phyloP scores from a whole-genome alignment of 2,888 invertebrate genomes.

The Chromoteleia sp. region DNA sequence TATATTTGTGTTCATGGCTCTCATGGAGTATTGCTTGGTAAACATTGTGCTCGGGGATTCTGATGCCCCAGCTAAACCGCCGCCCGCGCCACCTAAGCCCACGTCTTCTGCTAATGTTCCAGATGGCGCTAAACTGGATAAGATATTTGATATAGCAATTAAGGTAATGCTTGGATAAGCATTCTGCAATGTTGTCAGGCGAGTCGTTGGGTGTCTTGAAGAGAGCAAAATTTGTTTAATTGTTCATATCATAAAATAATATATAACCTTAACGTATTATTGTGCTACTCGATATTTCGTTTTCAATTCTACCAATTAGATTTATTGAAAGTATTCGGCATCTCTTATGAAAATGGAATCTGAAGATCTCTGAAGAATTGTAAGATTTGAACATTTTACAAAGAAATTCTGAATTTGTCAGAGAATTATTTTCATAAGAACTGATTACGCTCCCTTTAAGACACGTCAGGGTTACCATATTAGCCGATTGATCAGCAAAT shows the following conservation, averaged over 20 bases:
- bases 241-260: too few species aligned
- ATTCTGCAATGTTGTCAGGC: conserved; percentile 68
- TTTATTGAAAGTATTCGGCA: too few species aligned
- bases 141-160: conserved; percentile 86
- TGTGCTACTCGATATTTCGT: too few species aligned
- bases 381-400: too few species aligned
- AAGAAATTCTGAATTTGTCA: too few species aligned
- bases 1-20: conserved; percentile 96
- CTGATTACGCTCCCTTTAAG: conserved; percentile 17
- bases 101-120: conserved; percentile 85
- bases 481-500: conserved; percentile 1
- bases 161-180: conserved; percentile 79
- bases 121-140: conserved; percentile 85
- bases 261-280: too few species aligned
- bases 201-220: conserved; percentile 29
- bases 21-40: conserved; percentile 96
- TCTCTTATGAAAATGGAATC: too few species aligned
- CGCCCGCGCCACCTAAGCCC: conserved; percentile 87
- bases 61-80: conserved; percentile 86
- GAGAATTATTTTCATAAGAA: not conserved
- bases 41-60: conserved; percentile 93
- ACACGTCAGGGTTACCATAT: conserved; percentile 18
- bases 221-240: conserved; percentile 21
- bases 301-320: too few species aligned
- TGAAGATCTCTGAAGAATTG: too few species aligned